These are phyloP conservation scores for Pentalonia nigronervosa DNA, from an alignment of 1,140 invertebrate genomes.

Conservation along the genomic window DNA sequence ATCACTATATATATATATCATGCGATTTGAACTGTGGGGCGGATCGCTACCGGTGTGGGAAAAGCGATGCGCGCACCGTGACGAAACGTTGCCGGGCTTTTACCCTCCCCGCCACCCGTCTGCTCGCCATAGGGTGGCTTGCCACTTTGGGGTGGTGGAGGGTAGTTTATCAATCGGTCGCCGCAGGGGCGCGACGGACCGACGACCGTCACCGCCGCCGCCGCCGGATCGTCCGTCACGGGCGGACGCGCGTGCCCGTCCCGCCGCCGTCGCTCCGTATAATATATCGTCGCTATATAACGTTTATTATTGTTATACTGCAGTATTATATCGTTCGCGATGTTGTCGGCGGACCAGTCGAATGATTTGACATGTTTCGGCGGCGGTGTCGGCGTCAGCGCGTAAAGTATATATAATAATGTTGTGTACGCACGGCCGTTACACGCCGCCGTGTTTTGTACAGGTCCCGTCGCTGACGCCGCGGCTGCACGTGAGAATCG, in stretches of 20 bases:
- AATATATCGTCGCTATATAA: background rate
- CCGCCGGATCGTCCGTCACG: conserved; percentile 41
- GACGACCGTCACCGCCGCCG: conserved; percentile 3
- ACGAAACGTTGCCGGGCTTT: conserved; percentile 29
- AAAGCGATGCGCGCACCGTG: conserved; percentile 27
- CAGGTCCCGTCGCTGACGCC: background rate
- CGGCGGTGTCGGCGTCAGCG: background rate
- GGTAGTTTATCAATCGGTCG: conserved; percentile 9
- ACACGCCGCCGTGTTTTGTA: background rate
- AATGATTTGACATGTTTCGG: conserved; percentile 52
- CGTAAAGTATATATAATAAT: background rate
- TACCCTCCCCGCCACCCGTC: background rate
- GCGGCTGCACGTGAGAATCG: background rate
- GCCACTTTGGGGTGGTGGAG: background rate
- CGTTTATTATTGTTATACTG: conserved; percentile 14
- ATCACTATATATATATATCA: background rate
- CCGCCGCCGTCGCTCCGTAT: background rate
- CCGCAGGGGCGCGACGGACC: conserved; percentile 12
- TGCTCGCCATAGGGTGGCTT: background rate
- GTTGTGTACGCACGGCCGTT: background rate
- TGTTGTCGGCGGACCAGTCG: conserved; percentile 1
- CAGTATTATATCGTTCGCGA: background rate
- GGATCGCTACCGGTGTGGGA: conserved; percentile 7
- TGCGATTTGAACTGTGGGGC: background rate
- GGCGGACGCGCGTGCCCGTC: conserved; percentile 40